phyloP scores from a whole-genome alignment of 2,797 vertebrate genomes.

The Hemibagrus guttatus region DNA sequence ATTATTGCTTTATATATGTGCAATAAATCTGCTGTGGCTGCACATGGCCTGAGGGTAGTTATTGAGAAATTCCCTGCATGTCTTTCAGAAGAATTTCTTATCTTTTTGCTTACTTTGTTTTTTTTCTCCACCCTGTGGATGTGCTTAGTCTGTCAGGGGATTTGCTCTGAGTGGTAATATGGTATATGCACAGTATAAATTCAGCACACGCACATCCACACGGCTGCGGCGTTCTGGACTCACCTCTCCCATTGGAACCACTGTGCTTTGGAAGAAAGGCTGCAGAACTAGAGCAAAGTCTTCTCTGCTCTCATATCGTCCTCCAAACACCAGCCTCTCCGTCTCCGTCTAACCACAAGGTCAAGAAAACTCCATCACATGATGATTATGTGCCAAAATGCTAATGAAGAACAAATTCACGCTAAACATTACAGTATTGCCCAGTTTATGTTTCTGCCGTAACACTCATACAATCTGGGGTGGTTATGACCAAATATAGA shows the following conservation, averaged over 20 bases:
- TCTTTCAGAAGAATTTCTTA: background rate
- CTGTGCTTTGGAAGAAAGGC: slow-evolving; percentile 83
- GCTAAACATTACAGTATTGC: background rate
- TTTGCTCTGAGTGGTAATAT: background rate
- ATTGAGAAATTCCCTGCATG: background rate
- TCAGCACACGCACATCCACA: too few relatives aligned
- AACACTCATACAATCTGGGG: background rate
- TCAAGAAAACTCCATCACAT: slow-evolving; percentile 14
- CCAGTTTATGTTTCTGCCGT: background rate
- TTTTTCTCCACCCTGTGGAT: background rate
- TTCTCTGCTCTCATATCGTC: slow-evolving; percentile 75
- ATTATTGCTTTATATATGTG: background rate
- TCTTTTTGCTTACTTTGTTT: background rate
- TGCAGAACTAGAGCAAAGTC: slow-evolving; percentile 86
- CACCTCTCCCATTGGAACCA: slow-evolving; percentile 79
- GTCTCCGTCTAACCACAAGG: slow-evolving; percentile 64
- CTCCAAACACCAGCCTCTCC: slow-evolving; percentile 67
- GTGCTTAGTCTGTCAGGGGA: background rate
- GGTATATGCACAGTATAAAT: background rate
- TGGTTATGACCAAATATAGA: too few relatives aligned
- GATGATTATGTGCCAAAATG: background rate
- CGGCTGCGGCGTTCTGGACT: slow-evolving; percentile 52
- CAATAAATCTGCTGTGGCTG: background rate
- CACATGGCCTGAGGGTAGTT: background rate
- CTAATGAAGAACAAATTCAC: background rate